Evolutionary conservation across 2,888 invertebrate genomes (phyloP).

Genomic region (Cheilosia urbana): DNA sequence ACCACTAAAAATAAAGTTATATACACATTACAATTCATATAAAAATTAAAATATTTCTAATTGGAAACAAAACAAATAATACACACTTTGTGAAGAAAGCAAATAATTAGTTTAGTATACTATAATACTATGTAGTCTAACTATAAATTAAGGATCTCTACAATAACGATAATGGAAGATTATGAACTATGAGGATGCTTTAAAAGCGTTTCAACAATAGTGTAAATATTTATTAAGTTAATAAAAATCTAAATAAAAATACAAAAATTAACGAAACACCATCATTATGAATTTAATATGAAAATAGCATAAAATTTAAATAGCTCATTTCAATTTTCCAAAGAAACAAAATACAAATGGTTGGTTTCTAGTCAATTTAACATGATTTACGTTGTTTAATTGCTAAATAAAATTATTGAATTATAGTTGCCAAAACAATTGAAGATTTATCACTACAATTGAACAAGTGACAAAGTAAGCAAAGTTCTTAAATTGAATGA

Average conservation of each 20-base stretch:
- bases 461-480: background rate
- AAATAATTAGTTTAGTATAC: conserved; percentile 58
- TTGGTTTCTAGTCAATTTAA: conserved; percentile 71
- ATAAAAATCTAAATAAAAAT: conserved; percentile 24
- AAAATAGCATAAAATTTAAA: conserved; percentile 35
- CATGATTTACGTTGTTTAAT: conserved; percentile 14
- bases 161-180: conserved; percentile 32
- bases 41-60: conserved; percentile 30
- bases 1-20: conserved; percentile 64
- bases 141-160: conserved; percentile 40
- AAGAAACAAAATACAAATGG: conserved; percentile 23
- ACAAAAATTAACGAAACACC: conserved; percentile 31
- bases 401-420: conserved; percentile 22
- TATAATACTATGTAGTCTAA: conserved; percentile 36
- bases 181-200: conserved; percentile 41
- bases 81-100: conserved; percentile 48
- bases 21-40: conserved; percentile 59
- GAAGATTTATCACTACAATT: background rate
- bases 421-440: conserved; percentile 29
- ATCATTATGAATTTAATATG: conserved; percentile 50
- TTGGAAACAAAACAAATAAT: conserved; percentile 17
- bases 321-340: conserved; percentile 21
- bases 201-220: conserved; percentile 50
- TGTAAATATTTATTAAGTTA: conserved; percentile 54
- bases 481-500: conserved; percentile 2